Conservation (phyloP, 2,888 invertebrate genomes). For the Metopia argyrocephala region DNA sequence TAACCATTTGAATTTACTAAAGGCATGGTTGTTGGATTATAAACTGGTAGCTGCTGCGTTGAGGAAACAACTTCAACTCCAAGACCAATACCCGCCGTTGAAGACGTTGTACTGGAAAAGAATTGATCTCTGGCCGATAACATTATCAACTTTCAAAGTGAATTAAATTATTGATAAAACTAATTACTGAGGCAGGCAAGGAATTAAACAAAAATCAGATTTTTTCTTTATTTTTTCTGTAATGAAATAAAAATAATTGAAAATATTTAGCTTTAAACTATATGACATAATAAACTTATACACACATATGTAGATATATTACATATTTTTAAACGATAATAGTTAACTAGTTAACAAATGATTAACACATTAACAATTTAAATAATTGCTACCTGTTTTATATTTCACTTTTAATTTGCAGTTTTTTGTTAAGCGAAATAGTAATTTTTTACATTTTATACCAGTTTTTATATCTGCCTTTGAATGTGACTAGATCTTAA, state of each 20-base stretch:
- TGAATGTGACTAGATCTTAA: no score
- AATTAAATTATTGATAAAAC: constrained; percentile 11
- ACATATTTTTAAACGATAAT: no score
- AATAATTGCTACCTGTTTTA: no score
- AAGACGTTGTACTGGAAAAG: constrained; percentile 61
- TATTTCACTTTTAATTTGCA: no score
- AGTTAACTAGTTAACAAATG: no score
- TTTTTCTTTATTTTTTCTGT: constrained; percentile 19
- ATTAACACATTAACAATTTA: no score
- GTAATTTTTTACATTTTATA: no score
- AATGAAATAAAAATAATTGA: constrained; percentile 4
- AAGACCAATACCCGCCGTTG: constrained; percentile 68
- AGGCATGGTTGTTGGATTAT: constrained; percentile 72
- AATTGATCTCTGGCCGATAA: constrained; percentile 73
- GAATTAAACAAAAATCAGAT: not conserved
- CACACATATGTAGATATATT: no score
- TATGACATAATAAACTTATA: no score
- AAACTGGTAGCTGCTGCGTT: constrained; percentile 66
- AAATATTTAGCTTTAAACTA: not conserved
- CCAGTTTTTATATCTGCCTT: no score
- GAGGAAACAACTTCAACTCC: constrained; percentile 70
- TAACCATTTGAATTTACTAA: constrained; percentile 65
- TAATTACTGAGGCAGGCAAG: constrained; percentile 31
- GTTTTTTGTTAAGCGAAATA: no score
- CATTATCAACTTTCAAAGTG: constrained; percentile 65